A percentile compares a stretch with the other conserved stretches of the same genome.
phyloP scores from a whole-genome alignment of 2,888 invertebrate genomes.

The Balanococcus diminutus region DNA sequence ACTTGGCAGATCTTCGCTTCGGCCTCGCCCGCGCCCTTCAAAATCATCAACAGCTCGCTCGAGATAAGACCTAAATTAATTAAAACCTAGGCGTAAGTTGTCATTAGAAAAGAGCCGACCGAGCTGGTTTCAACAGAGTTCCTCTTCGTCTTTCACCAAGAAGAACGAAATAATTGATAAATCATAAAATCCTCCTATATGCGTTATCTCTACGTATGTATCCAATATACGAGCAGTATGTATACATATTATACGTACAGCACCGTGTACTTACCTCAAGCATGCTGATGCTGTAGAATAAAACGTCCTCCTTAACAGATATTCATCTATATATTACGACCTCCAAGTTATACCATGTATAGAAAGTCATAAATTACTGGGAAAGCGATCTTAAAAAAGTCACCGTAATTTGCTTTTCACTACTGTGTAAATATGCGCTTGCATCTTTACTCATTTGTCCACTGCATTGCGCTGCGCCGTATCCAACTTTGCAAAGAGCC shows the following conservation, averaged over 20 bases:
- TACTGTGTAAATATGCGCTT: not conserved
- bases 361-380: slow-evolving; percentile 41
- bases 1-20: too few species aligned
- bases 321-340: slow-evolving; percentile 20
- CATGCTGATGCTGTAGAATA: not conserved
- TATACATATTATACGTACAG: not conserved
- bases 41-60: not conserved
- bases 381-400: slow-evolving; percentile 39
- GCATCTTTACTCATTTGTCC: not conserved
- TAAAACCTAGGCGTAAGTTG: not conserved
- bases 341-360: slow-evolving; percentile 12
- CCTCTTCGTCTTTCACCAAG: not conserved
- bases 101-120: slow-evolving; percentile 11
- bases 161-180: slow-evolving; percentile 20
- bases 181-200: not conserved
- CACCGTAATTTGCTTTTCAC: slow-evolving; percentile 29
- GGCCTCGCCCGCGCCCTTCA: not conserved
- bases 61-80: not conserved
- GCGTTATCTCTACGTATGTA: not conserved
- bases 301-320: not conserved
- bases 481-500: not conserved
- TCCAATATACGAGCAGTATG: not conserved
- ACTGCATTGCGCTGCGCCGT: not conserved
- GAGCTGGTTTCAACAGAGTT: not conserved
- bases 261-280: not conserved